Percentiles rank a stretch among this genome's conserved stretches.
Evolutionary conservation across 2,888 invertebrate genomes (phyloP).

Genomic region (Tachystola acroxantha): DNA sequence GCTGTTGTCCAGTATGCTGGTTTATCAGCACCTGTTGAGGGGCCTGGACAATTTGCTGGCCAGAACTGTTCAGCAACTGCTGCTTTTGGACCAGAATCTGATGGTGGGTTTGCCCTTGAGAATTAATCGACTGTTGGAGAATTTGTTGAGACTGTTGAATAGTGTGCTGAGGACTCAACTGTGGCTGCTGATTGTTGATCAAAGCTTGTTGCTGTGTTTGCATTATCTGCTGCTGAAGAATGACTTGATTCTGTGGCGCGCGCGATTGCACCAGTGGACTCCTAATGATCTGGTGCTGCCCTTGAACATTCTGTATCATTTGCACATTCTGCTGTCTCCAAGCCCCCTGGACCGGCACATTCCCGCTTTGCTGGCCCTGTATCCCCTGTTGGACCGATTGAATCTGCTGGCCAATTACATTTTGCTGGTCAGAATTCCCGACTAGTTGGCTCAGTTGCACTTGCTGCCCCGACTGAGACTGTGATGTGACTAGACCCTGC

Average conservation of each 20-base stretch:
- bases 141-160: conserved; percentile 79
- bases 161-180: conserved; percentile 73
- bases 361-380: conserved; percentile 54
- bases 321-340: conserved; percentile 75
- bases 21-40: conserved; percentile 75
- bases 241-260: conserved; percentile 71
- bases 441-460: conserved; percentile 70
- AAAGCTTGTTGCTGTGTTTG: conserved; percentile 70
- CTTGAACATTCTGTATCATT: conserved; percentile 73
- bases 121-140: conserved; percentile 77
- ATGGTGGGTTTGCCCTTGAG: conserved; percentile 73
- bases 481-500: conserved; percentile 57
- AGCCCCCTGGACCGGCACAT: conserved; percentile 54
- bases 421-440: conserved; percentile 52
- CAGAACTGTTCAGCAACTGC: conserved; percentile 75
- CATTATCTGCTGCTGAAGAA: conserved; percentile 78
- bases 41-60: conserved; percentile 69
- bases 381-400: conserved; percentile 68
- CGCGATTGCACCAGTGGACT: conserved; percentile 66
- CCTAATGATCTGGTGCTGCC: conserved; percentile 71
- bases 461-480: conserved; percentile 50
- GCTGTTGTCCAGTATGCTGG: conserved; percentile 68
- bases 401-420: conserved; percentile 68
- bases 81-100: conserved; percentile 76
- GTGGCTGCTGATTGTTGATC: conserved; percentile 63